Evolutionary conservation across 2,888 invertebrate species (phyloP), one percentile per base, ranked within the genome.

Genomic region (Nezara viridula): DNA sequence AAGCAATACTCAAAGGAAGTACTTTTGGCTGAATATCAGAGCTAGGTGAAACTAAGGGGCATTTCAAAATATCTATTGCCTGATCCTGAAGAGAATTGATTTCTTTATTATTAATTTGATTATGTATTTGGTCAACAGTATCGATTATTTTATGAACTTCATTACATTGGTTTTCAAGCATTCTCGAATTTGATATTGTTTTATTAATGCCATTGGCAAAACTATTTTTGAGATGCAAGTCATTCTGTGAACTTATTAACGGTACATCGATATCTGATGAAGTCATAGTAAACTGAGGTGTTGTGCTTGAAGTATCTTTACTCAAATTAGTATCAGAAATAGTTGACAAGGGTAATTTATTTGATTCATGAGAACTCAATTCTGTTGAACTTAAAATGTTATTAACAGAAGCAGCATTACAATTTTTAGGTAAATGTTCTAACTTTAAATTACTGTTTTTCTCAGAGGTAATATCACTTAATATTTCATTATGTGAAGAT

Each of bases 1-100:
- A 77, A 85, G 49, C 52, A 55, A 88, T 88, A 85, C 88, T 81
- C 24, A 88, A 52, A 12, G 88, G 88, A 19, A 88, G 44, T 19
- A 52, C 86, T 44, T 81, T 81, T 81, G 81, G 81, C 44, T 81
- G 81, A n/a, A 47, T 44, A 10, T 81, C 81, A n/a, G 44, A 2
- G n/a, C n/a, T 81, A 81, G 81, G 81, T 24, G 81, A 9, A n/a
- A 44, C 21, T 81, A 81, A 24, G 0, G 81, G 81, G 2, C 40
- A 81, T 81, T 81, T 81, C 37, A 73, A 37, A 73, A 85, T 47
- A 32, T 86, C 47, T 16, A 47, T 4, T 12, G 32, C 12, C n/a
- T 44, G 81, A 12, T 81, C 81, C 44, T 40, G 44, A n/a, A 44
- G 44, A 44, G 44, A 10, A 81, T 3, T 4, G 9, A 10, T 7